Evolutionary conservation across 2,888 invertebrate genomes (phyloP).

Genomic region (Caenorhabditis sp.): DNA sequence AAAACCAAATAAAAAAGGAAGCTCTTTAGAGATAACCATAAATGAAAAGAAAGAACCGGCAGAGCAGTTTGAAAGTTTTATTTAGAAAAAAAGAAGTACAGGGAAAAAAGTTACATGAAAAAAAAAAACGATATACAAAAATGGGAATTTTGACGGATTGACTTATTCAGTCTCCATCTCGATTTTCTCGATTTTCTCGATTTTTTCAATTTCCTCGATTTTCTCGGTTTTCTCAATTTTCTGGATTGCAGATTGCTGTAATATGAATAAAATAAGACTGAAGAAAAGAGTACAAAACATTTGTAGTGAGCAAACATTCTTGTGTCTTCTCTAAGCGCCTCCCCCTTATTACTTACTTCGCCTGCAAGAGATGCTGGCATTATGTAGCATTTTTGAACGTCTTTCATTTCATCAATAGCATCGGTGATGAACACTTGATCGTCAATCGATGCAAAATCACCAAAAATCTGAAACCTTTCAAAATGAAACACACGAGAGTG

Average conservation of each 20-base stretch:
- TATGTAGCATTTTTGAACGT: background rate
- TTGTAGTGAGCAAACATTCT: background rate
- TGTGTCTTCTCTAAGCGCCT: background rate
- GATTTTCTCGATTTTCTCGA: too few species aligned
- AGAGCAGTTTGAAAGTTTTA: too few species aligned
- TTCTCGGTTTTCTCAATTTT: conserved; percentile 4
- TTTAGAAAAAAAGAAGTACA: too few species aligned
- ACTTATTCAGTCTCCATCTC: too few species aligned
- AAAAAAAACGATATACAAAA: too few species aligned
- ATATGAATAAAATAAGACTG: background rate
- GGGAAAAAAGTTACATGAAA: too few species aligned
- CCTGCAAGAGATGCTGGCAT: background rate
- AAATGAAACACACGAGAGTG: background rate
- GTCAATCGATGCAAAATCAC: background rate
- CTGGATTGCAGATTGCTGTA: background rate
- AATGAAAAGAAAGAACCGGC: background rate
- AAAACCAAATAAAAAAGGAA: too few species aligned
- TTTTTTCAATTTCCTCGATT: conserved; percentile 5
- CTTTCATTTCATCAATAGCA: background rate
- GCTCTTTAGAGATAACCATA: too few species aligned
- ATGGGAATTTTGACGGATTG: too few species aligned
- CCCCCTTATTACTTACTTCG: background rate
- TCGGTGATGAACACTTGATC: background rate
- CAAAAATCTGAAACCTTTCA: background rate
- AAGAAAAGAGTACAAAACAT: background rate